These are phyloP conservation scores for Patella ulyssiponensis DNA, from an alignment of 2,888 invertebrate genomes.

Conservation along the genomic window DNA sequence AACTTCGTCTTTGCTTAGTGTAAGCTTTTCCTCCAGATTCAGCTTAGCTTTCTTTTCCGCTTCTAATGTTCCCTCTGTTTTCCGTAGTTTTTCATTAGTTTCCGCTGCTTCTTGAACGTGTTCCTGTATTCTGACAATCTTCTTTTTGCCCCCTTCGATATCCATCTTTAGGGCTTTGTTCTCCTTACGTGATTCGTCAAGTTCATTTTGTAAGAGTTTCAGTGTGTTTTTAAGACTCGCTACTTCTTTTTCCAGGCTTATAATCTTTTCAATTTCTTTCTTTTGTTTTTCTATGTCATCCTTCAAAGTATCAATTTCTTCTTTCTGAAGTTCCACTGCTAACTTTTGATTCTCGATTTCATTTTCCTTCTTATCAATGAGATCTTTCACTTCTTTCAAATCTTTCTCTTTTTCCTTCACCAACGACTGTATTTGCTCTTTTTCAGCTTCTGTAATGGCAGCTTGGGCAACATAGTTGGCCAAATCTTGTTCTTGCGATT, in stretches of 20 bases:
- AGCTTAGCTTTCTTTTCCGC: slow-evolving; percentile 5
- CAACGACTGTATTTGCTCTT: slow-evolving; percentile 25
- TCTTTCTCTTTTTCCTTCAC: slow-evolving; percentile 1
- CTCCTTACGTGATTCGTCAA: slow-evolving; percentile 38
- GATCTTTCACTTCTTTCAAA: not conserved
- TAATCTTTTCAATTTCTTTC: slow-evolving; percentile 16
- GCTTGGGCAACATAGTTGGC: slow-evolving; percentile 14
- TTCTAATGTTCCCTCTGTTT: slow-evolving; percentile 23
- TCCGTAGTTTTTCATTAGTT: slow-evolving; percentile 12
- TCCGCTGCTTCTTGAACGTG: slow-evolving; percentile 23
- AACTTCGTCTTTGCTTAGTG: slow-evolving; percentile 41
- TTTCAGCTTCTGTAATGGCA: slow-evolving; percentile 30
- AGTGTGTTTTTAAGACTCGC: slow-evolving; percentile 31
- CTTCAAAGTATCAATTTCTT: slow-evolving; percentile 35
- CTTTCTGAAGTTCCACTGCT: slow-evolving; percentile 26
- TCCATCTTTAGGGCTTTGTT: slow-evolving; percentile 42
- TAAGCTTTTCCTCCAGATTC: slow-evolving; percentile 34
- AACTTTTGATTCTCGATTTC: slow-evolving; percentile 23
- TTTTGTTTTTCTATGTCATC: slow-evolving; percentile 27
- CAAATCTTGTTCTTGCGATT: not conserved
- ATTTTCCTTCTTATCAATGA: slow-evolving; percentile 13
- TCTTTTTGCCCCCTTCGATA: slow-evolving; percentile 39
- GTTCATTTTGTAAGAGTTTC: slow-evolving; percentile 37
- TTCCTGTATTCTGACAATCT: slow-evolving; percentile 35
- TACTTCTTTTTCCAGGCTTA: slow-evolving; percentile 31